These are phyloP conservation scores for Myotis yumanensis DNA, from an alignment of 2,113 vertebrate species.

Conservation along the genomic window DNA sequence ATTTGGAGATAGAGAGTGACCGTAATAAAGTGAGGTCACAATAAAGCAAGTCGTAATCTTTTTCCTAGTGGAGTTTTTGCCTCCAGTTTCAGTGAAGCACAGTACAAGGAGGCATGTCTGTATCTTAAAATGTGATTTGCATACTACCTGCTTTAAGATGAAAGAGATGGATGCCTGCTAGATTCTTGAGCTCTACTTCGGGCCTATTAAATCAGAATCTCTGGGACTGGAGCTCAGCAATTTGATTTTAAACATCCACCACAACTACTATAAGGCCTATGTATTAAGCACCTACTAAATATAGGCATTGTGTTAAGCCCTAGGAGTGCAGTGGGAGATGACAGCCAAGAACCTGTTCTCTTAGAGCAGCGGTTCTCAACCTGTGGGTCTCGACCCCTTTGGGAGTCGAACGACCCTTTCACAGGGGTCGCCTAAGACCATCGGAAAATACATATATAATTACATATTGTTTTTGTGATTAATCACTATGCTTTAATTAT, in stretches of 20 bases:
- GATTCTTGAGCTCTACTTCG: background rate
- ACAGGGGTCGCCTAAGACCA: no score
- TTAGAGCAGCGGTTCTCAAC: background rate
- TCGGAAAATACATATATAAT: no score
- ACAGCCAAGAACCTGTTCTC: background rate
- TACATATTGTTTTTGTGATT: no score
- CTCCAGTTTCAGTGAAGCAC: no score
- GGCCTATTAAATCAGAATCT: background rate
- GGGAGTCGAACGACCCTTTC: no score
- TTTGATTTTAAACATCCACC: background rate
- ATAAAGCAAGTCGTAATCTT: background rate
- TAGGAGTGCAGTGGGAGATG: background rate
- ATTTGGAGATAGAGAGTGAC: background rate
- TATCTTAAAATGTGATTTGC: background rate
- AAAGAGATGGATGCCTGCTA: background rate
- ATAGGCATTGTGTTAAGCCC: background rate
- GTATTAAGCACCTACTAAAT: background rate
- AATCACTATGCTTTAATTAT: no score
- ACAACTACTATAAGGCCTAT: background rate
- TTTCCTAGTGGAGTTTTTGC: background rate
- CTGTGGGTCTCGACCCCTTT: no score
- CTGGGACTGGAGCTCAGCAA: background rate
- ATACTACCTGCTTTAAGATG: background rate
- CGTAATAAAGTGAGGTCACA: no score
- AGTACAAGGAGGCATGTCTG: background rate